Base-by-base conservation (phyloP, 2,888 invertebrate species). In the Nycteola revayana region DNA sequence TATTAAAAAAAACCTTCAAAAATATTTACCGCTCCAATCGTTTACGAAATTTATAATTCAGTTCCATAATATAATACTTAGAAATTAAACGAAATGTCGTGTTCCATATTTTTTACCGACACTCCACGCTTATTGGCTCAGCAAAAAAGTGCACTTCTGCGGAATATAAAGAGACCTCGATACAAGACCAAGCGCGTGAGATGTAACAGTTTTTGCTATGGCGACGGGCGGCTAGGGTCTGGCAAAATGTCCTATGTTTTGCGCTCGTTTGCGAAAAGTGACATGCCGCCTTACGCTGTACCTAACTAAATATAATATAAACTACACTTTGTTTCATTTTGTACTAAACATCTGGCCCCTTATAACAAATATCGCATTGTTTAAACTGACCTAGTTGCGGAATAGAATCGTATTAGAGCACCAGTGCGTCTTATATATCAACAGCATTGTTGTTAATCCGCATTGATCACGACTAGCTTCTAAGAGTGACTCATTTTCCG, bases 181-280 rank as follows among this genome's bases (percentile, higher is more conserved):
- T 48, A 25, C 37, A 37, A 43, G 57, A 43, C 47, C 47, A 46
- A 32, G 22, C 63, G 67, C 66, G 65, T 65, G 67, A 69, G 62
- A 72, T 70, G 71, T 47, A 61, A 50, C 42, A 54, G 69, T 79
- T 82, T 80, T 82, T 78, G 68, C 58, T 37, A 51, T 29, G 31
- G 32, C 46, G 49, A 32, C 38, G 25, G 33, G 36, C 45, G 26
- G 35, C 45, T 42, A 44, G 45, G 42, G 42, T 36, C 57, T 53
- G 60, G 52, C 53, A 48, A 50, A 50, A 64, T 55, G 49, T 52
- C 52, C 44, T 39, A 25, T 63, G 70, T 71, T 75, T 72, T 73
- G 62, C 49, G 47, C 51, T 59, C 52, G 44, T 59, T 66, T 60
- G 51, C 42, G 42, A 56, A 51, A 53, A 47, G 47, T 43, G 51